Percentiles rank a stretch among this genome's conserved stretches.
These are phyloP conservation scores for Recurvirostra avosetta DNA, from an alignment of 2,113 vertebrate genomes.

Conservation along the genomic window DNA sequence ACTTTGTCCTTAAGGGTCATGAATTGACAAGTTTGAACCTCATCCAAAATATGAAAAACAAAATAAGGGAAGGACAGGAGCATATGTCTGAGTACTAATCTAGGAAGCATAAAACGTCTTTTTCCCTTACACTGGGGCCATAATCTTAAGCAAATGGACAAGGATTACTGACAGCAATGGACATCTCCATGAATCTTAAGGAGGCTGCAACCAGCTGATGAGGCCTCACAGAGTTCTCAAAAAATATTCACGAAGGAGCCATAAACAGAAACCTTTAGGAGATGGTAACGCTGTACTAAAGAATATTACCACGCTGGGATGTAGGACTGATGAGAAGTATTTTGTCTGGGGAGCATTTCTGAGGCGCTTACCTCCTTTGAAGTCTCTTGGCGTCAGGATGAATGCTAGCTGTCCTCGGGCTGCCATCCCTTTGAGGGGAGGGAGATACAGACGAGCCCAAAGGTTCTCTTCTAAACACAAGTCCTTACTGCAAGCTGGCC, in stretches of 20 bases:
- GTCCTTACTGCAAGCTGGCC: conserved; percentile 65
- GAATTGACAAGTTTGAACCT: not conserved
- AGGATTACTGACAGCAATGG: not conserved
- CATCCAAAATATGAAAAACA: not conserved
- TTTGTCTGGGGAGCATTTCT: conserved; percentile 40
- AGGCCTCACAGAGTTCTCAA: not conserved
- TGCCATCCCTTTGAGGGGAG: conserved; percentile 69
- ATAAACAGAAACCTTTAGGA: not conserved
- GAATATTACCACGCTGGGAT: not conserved
- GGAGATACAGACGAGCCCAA: conserved; percentile 62
- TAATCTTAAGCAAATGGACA: not conserved
- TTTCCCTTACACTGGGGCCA: not conserved
- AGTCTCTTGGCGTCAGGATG: conserved; percentile 52
- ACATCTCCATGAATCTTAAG: not conserved
- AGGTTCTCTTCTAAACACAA: conserved; percentile 73
- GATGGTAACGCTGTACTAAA: not conserved
- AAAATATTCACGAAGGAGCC: not conserved
- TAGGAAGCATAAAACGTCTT: not conserved
- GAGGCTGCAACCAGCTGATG: not conserved
- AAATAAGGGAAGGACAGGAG: not conserved
- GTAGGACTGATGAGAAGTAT: not conserved
- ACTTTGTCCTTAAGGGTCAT: not conserved
- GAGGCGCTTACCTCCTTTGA: conserved; percentile 67
- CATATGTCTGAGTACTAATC: not conserved
- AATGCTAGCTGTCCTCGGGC: conserved; percentile 63